phyloP scores from a whole-genome alignment of 2,888 invertebrate genomes.

The Plagodis dolabraria region DNA sequence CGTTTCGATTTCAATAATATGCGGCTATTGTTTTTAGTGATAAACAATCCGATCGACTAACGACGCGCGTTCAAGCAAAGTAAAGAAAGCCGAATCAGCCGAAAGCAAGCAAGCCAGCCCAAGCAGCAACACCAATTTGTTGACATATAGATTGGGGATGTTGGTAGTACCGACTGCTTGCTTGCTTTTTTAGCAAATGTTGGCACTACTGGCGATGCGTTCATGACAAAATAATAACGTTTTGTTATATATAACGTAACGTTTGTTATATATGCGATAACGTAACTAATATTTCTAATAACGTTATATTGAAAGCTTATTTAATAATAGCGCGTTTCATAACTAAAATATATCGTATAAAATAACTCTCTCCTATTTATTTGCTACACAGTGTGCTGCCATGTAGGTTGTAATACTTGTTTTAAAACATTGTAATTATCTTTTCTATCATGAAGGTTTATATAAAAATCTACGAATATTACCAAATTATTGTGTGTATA shows the following conservation, averaged over 20 bases:
- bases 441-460: too few relatives aligned
- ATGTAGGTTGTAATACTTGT: too few relatives aligned
- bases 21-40: slow-evolving; percentile 59
- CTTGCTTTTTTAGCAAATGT: slow-evolving; percentile 38
- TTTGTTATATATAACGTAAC: background rate
- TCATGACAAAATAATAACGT: slow-evolving; percentile 38
- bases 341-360: too few relatives aligned
- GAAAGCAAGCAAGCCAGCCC: slow-evolving; percentile 65
- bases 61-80: slow-evolving; percentile 78
- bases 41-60: slow-evolving; percentile 69
- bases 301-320: too few relatives aligned
- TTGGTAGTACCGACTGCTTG: slow-evolving; percentile 53
- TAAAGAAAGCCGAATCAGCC: slow-evolving; percentile 63
- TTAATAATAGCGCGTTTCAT: too few relatives aligned
- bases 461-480: too few relatives aligned
- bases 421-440: too few relatives aligned
- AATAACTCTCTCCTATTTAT: too few relatives aligned
- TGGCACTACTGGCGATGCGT: slow-evolving; percentile 55
- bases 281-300: background rate
- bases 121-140: slow-evolving; percentile 62
- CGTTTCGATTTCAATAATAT: slow-evolving; percentile 60
- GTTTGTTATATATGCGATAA: background rate
- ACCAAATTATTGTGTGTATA: too few relatives aligned
- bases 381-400: too few relatives aligned
- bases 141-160: slow-evolving; percentile 64